Evolutionary conservation across 2,888 invertebrate species (phyloP).

Genomic region (Serrognathus titanus): DNA sequence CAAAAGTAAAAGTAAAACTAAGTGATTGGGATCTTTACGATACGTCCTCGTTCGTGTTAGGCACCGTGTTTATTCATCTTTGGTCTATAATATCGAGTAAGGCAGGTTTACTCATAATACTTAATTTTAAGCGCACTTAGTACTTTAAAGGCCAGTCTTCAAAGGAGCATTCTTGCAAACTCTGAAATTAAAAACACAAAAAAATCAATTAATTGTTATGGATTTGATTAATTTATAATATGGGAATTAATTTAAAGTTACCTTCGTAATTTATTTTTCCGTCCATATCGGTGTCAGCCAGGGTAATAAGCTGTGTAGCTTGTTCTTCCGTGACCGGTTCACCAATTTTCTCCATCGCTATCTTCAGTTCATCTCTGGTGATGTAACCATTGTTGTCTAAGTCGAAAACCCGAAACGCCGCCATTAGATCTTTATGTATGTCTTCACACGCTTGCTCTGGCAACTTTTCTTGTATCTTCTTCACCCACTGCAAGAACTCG

Average conservation of each 20-base stretch:
- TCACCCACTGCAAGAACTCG: conserved; percentile 76
- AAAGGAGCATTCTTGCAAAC: conserved; percentile 59
- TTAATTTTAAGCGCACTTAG: too few relatives aligned
- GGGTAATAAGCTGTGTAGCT: conserved; percentile 67
- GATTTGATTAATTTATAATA: neutral
- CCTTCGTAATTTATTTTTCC: conserved; percentile 82
- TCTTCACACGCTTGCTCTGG: conserved; percentile 61
- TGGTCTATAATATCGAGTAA: too few relatives aligned
- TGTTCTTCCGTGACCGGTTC: conserved; percentile 74
- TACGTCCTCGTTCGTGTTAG: too few relatives aligned
- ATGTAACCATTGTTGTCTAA: conserved; percentile 88
- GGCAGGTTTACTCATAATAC: too few relatives aligned
- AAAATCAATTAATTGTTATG: neutral
- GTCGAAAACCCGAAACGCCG: conserved; percentile 88
- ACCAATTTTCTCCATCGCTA: conserved; percentile 80
- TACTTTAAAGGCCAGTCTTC: conserved; percentile 28
- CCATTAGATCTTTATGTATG: conserved; percentile 74
- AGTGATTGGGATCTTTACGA: too few relatives aligned
- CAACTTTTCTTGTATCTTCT: conserved; percentile 67
- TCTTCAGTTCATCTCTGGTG: conserved; percentile 72
- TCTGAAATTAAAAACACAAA: conserved; percentile 49
- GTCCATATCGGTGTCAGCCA: conserved; percentile 76
- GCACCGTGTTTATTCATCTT: too few relatives aligned
- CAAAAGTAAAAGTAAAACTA: too few relatives aligned
- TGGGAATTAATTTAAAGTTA: too few relatives aligned